phyloP scores from a whole-genome alignment of 2,888 invertebrate genomes.

The Drosophila niveifrons region DNA sequence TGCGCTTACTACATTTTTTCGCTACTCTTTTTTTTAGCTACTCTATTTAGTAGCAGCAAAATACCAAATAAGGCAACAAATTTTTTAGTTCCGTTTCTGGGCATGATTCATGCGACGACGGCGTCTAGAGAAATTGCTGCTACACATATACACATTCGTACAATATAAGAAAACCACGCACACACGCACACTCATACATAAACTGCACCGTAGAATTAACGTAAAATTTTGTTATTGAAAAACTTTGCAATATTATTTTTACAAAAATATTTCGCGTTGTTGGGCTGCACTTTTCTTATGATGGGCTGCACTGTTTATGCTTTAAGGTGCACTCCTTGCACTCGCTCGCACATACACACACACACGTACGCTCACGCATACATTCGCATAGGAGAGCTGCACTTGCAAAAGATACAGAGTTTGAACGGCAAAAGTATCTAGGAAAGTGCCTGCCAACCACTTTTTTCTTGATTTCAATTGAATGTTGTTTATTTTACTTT shows the following conservation, averaged over 20 bases:
- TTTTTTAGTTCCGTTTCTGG: slow-evolving; percentile 10
- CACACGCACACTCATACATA: not conserved
- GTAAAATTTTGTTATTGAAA: not conserved
- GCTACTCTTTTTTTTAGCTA: slow-evolving; percentile 13
- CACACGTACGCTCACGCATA: slow-evolving; percentile 1
- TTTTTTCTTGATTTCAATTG: slow-evolving; percentile 37
- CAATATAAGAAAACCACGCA: not conserved
- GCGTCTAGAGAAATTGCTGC: slow-evolving; percentile 5
- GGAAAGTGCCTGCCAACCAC: slow-evolving; percentile 30
- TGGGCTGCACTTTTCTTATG: slow-evolving; percentile 1
- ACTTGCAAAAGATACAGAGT: slow-evolving; percentile 2
- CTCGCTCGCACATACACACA: slow-evolving; percentile 7
- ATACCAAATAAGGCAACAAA: slow-evolving; percentile 15
- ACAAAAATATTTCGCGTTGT: not conserved
- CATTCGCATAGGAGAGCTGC: not conserved
- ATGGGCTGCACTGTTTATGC: slow-evolving; percentile 7
- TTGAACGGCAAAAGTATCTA: not conserved
- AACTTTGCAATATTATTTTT: not conserved
- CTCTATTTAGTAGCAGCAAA: slow-evolving; percentile 3
- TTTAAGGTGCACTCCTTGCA: slow-evolving; percentile 3
- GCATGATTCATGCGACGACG: slow-evolving; percentile 7
- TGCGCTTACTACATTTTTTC: slow-evolving; percentile 6
- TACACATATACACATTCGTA: not conserved
- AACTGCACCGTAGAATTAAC: not conserved
- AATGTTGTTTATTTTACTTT: slow-evolving; percentile 3